phyloP scores from a whole-genome alignment of 1,140 invertebrate genomes.

The Drosophila carrolli region DNA sequence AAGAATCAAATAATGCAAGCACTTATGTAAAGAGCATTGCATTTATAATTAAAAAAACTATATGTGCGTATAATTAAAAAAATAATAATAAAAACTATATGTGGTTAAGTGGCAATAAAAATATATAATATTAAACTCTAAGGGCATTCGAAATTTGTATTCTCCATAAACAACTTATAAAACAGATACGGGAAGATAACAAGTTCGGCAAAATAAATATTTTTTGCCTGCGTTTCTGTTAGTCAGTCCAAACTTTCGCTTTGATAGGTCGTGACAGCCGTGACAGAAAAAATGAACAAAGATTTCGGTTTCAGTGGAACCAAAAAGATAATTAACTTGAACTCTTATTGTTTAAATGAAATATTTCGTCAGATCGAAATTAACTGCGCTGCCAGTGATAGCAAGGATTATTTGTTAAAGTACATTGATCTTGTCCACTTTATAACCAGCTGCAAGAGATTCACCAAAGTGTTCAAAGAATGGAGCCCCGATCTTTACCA shows the following conservation, averaged over 20 bases:
- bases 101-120: too few relatives aligned
- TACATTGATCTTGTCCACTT: slow-evolving; percentile 1
- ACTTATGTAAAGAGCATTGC: too few relatives aligned
- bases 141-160: too few relatives aligned
- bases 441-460: not conserved
- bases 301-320: not conserved
- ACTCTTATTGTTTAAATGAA: slow-evolving; percentile 1
- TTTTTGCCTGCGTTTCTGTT: not conserved
- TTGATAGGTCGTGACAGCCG: not conserved
- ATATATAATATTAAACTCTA: too few relatives aligned
- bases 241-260: not conserved
- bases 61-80: too few relatives aligned
- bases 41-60: too few relatives aligned
- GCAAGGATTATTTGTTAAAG: not conserved
- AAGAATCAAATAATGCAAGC: too few relatives aligned
- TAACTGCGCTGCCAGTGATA: not conserved
- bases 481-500: not conserved
- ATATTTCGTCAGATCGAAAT: not conserved
- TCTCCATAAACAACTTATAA: too few relatives aligned
- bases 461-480: not conserved
- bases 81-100: too few relatives aligned
- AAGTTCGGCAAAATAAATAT: not conserved
- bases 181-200: not conserved
- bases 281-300: not conserved
- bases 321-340: not conserved